Conservation (phyloP, 1,140 invertebrate species). For the Heliothis subflexa region DNA sequence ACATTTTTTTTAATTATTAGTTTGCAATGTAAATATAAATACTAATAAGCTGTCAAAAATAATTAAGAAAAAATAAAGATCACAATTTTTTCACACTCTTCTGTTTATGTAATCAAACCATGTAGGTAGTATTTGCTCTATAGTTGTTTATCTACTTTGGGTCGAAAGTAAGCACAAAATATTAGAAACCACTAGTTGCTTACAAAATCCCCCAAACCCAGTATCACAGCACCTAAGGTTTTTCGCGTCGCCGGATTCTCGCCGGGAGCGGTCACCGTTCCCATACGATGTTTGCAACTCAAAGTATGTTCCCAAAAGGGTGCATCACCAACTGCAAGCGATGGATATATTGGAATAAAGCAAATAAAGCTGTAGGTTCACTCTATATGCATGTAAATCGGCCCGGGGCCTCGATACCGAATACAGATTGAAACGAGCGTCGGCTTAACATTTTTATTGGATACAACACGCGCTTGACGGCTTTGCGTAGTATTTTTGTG, state of each 20-base stretch:
- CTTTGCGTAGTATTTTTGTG: constrained; percentile 17
- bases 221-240: background rate
- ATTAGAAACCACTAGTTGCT: constrained; percentile 6
- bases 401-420: constrained; percentile 59
- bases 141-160: background rate
- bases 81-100: no score
- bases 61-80: no score
- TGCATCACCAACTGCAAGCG: constrained; percentile 40
- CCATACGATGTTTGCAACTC: constrained; percentile 55
- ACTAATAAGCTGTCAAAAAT: no score
- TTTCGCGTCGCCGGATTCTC: constrained; percentile 13
- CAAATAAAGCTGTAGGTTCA: constrained; percentile 66
- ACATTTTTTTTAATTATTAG: background rate
- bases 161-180: background rate
- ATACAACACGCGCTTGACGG: constrained; percentile 45
- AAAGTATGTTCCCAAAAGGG: constrained; percentile 51
- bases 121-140: no score
- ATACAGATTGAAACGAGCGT: constrained; percentile 75
- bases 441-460: constrained; percentile 76
- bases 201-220: background rate
- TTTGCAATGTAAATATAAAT: no score
- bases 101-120: no score
- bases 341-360: constrained; percentile 70
- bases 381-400: constrained; percentile 77
- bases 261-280: constrained; percentile 16